phyloP scores from a whole-genome alignment of 2,113 vertebrate genomes.

The Callaeas wilsoni region DNA sequence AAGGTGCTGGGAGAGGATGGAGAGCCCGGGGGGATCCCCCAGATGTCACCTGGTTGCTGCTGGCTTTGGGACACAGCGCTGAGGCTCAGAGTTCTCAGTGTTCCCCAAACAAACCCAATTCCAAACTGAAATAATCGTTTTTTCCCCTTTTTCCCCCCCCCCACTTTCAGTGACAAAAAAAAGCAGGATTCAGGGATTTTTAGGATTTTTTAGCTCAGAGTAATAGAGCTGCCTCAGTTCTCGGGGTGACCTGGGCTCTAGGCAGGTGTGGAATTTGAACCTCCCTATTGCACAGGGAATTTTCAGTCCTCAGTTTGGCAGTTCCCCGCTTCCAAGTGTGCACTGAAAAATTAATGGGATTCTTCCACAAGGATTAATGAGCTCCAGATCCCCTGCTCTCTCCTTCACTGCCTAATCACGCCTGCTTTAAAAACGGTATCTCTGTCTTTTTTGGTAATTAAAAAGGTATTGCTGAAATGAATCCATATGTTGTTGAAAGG shows the following conservation, averaged over 20 bases:
- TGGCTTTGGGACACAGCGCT: neutral
- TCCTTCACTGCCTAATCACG: neutral
- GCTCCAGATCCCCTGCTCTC: neutral
- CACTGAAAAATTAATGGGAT: constrained; percentile 34
- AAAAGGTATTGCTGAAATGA: constrained; percentile 13
- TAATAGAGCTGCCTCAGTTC: neutral
- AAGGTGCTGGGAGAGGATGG: neutral
- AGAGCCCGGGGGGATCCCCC: neutral
- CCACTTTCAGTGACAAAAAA: neutral
- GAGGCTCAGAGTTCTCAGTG: neutral
- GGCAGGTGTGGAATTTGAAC: neutral
- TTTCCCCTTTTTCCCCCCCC: rapidly evolving
- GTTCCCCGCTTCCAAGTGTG: neutral
- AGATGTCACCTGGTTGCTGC: neutral
- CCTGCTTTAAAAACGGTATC: neutral
- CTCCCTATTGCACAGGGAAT: neutral
- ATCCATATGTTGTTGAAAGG: constrained; percentile 26
- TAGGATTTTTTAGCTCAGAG: neutral
- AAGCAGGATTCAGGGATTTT: neutral
- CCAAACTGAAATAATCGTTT: neutral
- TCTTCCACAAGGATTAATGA: neutral
- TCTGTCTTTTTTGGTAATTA: constrained; percentile 5
- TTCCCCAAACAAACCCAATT: neutral
- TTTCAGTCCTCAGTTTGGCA: neutral
- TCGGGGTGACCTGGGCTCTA: neutral